Conservation (phyloP, 1,140 invertebrate species). For the Plectrocnemia conspersa region DNA sequence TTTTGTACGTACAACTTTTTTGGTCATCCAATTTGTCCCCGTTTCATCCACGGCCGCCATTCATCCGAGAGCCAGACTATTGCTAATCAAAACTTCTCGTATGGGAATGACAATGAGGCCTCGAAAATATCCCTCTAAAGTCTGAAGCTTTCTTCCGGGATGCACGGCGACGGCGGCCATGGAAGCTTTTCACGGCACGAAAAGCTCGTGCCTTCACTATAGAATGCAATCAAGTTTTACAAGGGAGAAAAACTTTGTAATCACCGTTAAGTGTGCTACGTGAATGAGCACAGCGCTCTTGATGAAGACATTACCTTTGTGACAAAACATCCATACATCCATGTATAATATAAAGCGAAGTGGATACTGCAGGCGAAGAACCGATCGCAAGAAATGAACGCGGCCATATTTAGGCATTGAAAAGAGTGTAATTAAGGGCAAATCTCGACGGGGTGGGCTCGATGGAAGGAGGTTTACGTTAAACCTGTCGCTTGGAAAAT, state of each 20-base stretch:
- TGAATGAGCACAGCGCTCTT: too few relatives aligned
- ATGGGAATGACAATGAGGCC: conserved; percentile 20
- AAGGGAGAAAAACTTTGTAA: conserved; percentile 17
- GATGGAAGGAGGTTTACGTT: too few relatives aligned
- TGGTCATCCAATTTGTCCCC: conserved; percentile 22
- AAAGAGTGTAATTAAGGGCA: too few relatives aligned
- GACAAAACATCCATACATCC: too few relatives aligned
- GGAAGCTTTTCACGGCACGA: neutral
- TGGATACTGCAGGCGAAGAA: too few relatives aligned
- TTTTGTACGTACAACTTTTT: conserved; percentile 8
- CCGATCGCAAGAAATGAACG: too few relatives aligned
- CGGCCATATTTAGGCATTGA: too few relatives aligned
- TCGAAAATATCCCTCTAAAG: conserved; percentile 15
- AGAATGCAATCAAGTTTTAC: conserved; percentile 18
- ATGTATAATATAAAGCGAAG: too few relatives aligned
- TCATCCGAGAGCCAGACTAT: conserved; percentile 16
- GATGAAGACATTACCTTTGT: too few relatives aligned
- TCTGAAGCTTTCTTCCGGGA: conserved; percentile 7
- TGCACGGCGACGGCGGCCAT: neutral
- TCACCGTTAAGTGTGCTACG: conserved; percentile 3
- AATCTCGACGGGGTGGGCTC: too few relatives aligned
- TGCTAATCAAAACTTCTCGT: conserved; percentile 23
- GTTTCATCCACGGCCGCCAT: conserved; percentile 13
- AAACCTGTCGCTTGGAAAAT: too few relatives aligned
- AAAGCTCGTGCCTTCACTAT: neutral